A percentile compares a stretch with the other conserved stretches of the same genome.
Evolutionary conservation across 2,113 vertebrate genomes (phyloP).

Genomic region (Pipra filicauda): DNA sequence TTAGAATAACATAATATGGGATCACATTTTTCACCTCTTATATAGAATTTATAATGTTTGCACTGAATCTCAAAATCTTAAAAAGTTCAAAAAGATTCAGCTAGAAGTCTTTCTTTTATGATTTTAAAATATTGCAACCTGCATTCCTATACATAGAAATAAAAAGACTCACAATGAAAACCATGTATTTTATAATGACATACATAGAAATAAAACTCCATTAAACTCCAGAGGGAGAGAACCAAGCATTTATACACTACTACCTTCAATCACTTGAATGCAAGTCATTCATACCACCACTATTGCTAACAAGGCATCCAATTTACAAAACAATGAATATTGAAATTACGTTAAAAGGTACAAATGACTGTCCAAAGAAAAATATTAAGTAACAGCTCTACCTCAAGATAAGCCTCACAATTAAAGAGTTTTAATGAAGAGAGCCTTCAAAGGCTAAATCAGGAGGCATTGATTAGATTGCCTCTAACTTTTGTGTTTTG

Average conservation of each 20-base stretch:
- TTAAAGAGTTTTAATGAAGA: conserved; percentile 85
- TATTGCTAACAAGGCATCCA: conserved; percentile 79
- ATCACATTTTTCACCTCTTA: not conserved
- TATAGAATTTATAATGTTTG: not conserved
- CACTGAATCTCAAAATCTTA: not conserved
- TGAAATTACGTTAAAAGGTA: conserved; percentile 82
- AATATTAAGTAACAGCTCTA: conserved; percentile 85
- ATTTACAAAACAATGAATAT: conserved; percentile 84
- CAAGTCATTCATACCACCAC: conserved; percentile 79
- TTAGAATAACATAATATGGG: not conserved
- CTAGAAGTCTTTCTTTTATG: not conserved
- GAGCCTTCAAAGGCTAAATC: conserved; percentile 90
- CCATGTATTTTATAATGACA: conserved; percentile 49
- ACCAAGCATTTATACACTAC: conserved; percentile 74
- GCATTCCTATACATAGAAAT: conserved; percentile 48
- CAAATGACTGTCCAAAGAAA: conserved; percentile 84
- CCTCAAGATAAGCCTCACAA: conserved; percentile 83
- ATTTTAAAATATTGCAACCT: conserved; percentile 39
- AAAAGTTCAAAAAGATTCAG: not conserved
- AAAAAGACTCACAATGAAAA: conserved; percentile 13
- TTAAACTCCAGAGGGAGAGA: conserved; percentile 50
- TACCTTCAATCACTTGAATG: conserved; percentile 79
- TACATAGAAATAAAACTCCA: conserved; percentile 42
- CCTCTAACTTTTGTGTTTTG: conserved; percentile 87
- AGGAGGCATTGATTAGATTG: conserved; percentile 95